Evolutionary conservation across 2,113 vertebrate genomes (phyloP).

Genomic region (Nematolebias whitei): DNA sequence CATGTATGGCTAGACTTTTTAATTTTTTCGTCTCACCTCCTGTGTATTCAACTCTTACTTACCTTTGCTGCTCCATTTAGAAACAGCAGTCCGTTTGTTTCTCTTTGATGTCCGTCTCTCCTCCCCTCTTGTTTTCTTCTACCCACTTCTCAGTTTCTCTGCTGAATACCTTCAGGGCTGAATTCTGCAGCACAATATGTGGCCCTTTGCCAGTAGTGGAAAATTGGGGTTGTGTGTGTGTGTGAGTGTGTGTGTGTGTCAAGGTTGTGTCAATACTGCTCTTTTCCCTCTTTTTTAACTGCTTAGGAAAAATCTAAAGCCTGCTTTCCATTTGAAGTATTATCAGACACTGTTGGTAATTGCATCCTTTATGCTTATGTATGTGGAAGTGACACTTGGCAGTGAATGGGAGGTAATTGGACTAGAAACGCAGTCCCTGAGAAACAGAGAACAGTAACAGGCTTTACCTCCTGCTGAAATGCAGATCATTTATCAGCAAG

Average conservation of each 20-base stretch:
- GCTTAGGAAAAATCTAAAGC: conserved; percentile 17
- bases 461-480: conserved; percentile 30
- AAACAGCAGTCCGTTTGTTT: conserved; percentile 36
- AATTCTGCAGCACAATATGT: conserved; percentile 66
- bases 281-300: conserved; percentile 1
- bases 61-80: conserved; percentile 11
- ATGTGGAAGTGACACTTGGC: conserved; percentile 9
- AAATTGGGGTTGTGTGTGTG: conserved; percentile 31
- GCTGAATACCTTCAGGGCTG: conserved; percentile 65
- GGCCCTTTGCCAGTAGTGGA: conserved; percentile 56
- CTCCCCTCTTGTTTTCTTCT: background rate
- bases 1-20: background rate
- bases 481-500: conserved; percentile 22
- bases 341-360: conserved; percentile 6
- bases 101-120: conserved; percentile 27
- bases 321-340: conserved; percentile 21
- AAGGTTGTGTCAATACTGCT: conserved; percentile 34
- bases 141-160: conserved; percentile 44
- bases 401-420: conserved; percentile 39
- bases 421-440: conserved; percentile 18
- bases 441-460: conserved; percentile 43
- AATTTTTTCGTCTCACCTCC: background rate
- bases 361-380: background rate
- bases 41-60: background rate
- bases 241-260: conserved; percentile 22